Base-by-base conservation (phyloP, 2,113 vertebrate species). In the Lynx canadensis region DNA sequence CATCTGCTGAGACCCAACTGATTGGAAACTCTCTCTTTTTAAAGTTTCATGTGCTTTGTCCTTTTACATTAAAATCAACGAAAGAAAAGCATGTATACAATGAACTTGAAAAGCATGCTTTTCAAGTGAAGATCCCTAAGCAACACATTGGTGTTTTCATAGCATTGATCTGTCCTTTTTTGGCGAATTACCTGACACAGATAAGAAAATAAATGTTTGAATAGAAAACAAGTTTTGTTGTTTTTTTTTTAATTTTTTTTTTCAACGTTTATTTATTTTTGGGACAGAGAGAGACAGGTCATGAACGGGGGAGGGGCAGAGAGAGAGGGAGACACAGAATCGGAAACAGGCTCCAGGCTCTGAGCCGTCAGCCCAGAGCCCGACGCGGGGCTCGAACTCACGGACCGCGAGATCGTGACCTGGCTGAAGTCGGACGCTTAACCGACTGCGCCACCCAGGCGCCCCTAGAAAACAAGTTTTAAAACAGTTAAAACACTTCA, bases 381-480 rank as follows among this genome's bases (percentile, higher is more conserved):
- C n/a, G n/a, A n/a, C n/a, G n/a, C n/a, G n/a, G n/a, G n/a, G n/a
- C n/a, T n/a, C n/a, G n/a, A n/a, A n/a, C n/a, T n/a, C n/a, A n/a
- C n/a, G n/a, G n/a, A n/a, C n/a, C n/a, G n/a, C n/a, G n/a, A n/a
- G n/a, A n/a, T n/a, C n/a, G n/a, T n/a, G n/a, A n/a, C n/a, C n/a
- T n/a, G n/a, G n/a, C n/a, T n/a, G n/a, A n/a, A n/a, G n/a, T n/a
- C n/a, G n/a, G n/a, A n/a, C n/a, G n/a, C n/a, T n/a, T n/a, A n/a
- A n/a, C n/a, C n/a, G n/a, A n/a, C n/a, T n/a, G n/a, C n/a, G n/a
- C n/a, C n/a, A n/a, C n/a, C n/a, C n/a, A n/a, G n/a, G n/a, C n/a
- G n/a, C n/a, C n/a, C n/a, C n/a, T n/a, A n/a, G 71, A 81, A 94
- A 91, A 81, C 76, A 84, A 90, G 96, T 33, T 33, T 66, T 15